Evolutionary conservation across 1,140 invertebrate genomes (phyloP).

Genomic region (Colletes latitarsis): DNA sequence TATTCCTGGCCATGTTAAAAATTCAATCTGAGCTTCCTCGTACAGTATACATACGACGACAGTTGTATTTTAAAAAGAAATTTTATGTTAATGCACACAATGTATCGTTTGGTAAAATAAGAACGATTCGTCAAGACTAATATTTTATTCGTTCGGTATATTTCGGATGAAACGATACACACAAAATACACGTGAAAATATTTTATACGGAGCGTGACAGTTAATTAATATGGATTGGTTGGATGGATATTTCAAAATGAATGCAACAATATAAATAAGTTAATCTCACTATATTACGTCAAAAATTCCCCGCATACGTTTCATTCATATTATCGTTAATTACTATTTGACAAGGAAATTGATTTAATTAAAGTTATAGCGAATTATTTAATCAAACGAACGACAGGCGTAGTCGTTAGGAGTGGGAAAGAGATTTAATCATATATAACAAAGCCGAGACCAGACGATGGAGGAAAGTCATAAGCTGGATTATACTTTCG

Average conservation of each 20-base stretch:
- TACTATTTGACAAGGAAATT: not conserved
- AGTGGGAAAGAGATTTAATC: constrained; percentile 28
- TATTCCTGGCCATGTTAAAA: no score
- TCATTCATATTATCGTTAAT: not conserved
- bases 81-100: not conserved
- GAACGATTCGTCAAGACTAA: no score
- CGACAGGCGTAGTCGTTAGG: no score
- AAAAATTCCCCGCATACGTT: no score
- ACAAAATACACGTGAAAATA: no score
- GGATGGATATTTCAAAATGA: not conserved
- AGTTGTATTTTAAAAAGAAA: no score
- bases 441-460: constrained; percentile 48
- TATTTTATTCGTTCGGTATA: no score
- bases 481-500: constrained; percentile 59
- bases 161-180: no score
- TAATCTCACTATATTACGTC: not conserved
- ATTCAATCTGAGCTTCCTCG: no score
- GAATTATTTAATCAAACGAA: constrained; percentile 56
- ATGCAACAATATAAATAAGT: not conserved
- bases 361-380: constrained; percentile 40
- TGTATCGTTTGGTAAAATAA: not conserved
- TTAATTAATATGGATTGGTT: constrained; percentile 3
- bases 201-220: no score
- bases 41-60: no score
- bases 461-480: constrained; percentile 50